These are phyloP conservation scores for Thaleichthys pacificus DNA, from an alignment of 2,797 vertebrate species.

Conservation along the genomic window DNA sequence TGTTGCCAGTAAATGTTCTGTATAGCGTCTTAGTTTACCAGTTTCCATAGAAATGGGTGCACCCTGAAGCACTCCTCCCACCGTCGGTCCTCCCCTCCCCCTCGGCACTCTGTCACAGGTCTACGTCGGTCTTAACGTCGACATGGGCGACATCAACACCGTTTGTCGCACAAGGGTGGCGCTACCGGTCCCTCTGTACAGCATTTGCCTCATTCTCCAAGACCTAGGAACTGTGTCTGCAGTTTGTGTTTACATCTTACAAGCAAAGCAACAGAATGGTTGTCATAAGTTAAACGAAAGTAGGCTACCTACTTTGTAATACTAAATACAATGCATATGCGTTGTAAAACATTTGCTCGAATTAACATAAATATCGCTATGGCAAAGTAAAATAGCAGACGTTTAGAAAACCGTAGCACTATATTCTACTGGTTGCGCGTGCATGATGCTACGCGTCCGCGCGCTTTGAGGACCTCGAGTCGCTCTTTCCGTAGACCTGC, in stretches of 20 bases:
- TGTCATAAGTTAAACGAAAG: neutral
- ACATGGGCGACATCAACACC: neutral
- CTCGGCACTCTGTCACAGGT: neutral
- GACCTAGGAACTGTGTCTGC: too few relatives aligned
- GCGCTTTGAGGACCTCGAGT: constrained; percentile 37
- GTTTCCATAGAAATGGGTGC: constrained; percentile 63
- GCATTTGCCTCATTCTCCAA: neutral
- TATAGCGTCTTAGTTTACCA: constrained; percentile 10
- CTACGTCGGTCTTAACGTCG: neutral
- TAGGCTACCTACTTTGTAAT: neutral
- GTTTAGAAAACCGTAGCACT: neutral
- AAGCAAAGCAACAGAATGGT: neutral
- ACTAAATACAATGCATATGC: neutral
- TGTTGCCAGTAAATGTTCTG: neutral
- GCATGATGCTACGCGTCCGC: constrained; percentile 39
- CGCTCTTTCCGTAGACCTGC: constrained; percentile 47
- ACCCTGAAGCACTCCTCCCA: constrained; percentile 2
- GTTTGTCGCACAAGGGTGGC: constrained; percentile 39
- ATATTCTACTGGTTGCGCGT: constrained; percentile 42
- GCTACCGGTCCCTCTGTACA: neutral
- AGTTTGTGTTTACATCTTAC: too few relatives aligned
- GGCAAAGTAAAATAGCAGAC: neutral
- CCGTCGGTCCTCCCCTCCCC: neutral
- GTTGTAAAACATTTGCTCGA: neutral
- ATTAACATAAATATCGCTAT: neutral